Base-by-base conservation (phyloP, 2,888 invertebrate species). In the Plusia festucae region DNA sequence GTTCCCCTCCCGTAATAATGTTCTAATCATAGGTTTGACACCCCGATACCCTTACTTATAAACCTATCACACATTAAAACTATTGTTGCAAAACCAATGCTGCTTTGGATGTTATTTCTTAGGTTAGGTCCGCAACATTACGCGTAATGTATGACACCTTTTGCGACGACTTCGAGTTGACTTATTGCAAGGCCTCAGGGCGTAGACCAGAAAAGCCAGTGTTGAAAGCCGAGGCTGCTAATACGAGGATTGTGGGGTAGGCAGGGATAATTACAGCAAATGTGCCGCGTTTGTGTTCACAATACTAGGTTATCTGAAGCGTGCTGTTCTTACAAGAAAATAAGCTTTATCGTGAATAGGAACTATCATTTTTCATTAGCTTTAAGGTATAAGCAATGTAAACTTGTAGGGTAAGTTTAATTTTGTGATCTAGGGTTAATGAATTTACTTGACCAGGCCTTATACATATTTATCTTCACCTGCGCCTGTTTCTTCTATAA, bases 11-110 rank as follows among this genome's bases (percentile, higher is more conserved):
- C 54, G 58, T 91, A 91, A 91, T 93, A 91, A 91, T 86, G 84
- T 87, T 87, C 87, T 94, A 94, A 94, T 93, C 91, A 94, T 93
- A 92, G 93, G 93, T 92, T 92, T 92, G 91, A 88, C 91, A 90
- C 92, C 91, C 91, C 79, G 78, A 78, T 75, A 74, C 81, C 74
- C 76, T 65, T 74, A 77, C 68, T 64, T 60, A 60, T 44, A 65
- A 52, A 76, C 56, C 32, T 8, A 27, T n/a, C 0, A 5, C 52
- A 49, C n/a, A 67, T 32, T 1, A n/a, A 69, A 32, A 49, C 0
- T 30, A 20, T 18, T 59, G n/a, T 30, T 52, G 53, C 30, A n/a
- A 9, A 60, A 83, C 70, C 87, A 90, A 86, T 84, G 83, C 84
- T 57, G 46, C 8, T 59, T 76, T 7, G 54, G 1, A 9, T 20